These are phyloP conservation scores for Ifrita kowaldi DNA, from an alignment of 2,113 vertebrate species.

Conservation along the genomic window DNA sequence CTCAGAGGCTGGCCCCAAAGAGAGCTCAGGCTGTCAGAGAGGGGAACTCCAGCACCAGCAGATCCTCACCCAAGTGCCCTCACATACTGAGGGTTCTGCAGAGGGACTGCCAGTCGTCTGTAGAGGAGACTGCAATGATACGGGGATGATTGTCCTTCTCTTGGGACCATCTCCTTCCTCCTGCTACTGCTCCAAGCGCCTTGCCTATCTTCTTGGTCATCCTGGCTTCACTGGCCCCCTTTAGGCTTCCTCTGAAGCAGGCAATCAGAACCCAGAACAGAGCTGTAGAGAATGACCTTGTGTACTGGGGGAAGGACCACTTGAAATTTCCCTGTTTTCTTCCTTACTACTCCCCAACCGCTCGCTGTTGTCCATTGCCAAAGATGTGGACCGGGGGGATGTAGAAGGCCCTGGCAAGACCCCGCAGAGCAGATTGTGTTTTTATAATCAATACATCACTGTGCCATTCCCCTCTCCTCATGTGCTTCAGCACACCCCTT, in stretches of 20 bases:
- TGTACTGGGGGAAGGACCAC: rapidly evolving
- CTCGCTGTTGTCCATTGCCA: neutral
- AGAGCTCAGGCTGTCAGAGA: neutral
- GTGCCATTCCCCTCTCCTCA: neutral
- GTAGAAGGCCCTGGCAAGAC: neutral
- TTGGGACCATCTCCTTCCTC: neutral
- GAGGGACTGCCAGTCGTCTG: neutral
- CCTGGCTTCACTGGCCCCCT: neutral
- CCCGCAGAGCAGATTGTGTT: neutral
- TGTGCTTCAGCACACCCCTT: neutral
- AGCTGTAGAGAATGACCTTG: neutral
- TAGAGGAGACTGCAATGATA: neutral
- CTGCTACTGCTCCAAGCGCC: neutral
- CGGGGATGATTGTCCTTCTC: rapidly evolving
- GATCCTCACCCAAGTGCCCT: neutral
- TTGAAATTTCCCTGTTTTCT: neutral
- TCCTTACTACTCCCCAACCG: neutral
- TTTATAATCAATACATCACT: neutral
- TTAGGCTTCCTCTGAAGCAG: neutral
- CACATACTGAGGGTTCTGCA: neutral
- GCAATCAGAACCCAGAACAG: neutral
- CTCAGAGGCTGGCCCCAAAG: neutral
- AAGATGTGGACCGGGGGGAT: neutral
- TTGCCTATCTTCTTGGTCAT: neutral
- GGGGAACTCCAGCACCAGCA: neutral